Base-by-base conservation (phyloP, 1,140 invertebrate species). In the Panonychus citri region DNA sequence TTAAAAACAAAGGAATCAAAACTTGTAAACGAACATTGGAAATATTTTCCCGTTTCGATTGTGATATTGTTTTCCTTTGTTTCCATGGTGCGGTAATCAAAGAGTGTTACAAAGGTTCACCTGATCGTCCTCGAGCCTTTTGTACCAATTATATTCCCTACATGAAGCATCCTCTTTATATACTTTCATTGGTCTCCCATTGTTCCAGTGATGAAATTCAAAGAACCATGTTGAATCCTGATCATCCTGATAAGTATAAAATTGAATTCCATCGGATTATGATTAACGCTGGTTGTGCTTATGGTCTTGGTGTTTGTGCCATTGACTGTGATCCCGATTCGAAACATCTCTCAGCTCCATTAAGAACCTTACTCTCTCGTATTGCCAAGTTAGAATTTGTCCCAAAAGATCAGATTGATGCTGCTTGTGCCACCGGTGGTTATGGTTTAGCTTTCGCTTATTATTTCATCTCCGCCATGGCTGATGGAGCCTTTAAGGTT, bases 401-500 rank as follows among this genome's bases (percentile, higher is more conserved):
- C 1, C 46, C 60, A 3, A 60, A 59, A 30, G 12, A 13, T 28
- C 55, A 57, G 50, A 61, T 61, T 54, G 60, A 61, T 40, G 55
- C 55, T 21, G 54, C 55, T 7, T 61, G 60, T 46, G 54, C 54
- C 28, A 51, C 62, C 34, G 34, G 55, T 30, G 60, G 60, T 28
- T n/a, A 26, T 51, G 59, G 59, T 21, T 27, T 60, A 2, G 57
- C 59, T 17, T 60, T 60, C 34, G 27, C 46, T 25, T 61, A 61
- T 40, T 61, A 61, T 39, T 61, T 53, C 27, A 60, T 61, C 24
- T 19, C 26, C 21, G 59, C 58, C 1, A 2, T 61, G 19, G 59
- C 60, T 26, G 60, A 61, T 65, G 77, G 75, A 15, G 77, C 73
- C 2, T 76, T 78, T 0, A 77, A 75, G 64, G 73, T 75, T 69